Evolutionary conservation across 2,888 invertebrate genomes (phyloP).

Genomic region (Itoplectis maculator): DNA sequence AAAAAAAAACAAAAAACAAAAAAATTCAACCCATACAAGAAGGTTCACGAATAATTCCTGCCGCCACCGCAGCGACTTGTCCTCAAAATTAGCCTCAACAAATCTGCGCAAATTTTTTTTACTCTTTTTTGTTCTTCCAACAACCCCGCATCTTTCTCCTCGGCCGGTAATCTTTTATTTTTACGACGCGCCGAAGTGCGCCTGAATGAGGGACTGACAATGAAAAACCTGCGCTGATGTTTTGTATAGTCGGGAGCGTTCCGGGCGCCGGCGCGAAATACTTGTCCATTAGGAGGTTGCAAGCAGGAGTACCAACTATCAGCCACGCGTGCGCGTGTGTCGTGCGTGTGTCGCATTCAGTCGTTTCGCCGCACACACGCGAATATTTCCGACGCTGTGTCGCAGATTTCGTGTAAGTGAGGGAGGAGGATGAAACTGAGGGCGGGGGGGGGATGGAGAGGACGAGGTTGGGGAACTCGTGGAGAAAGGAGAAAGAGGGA

Average conservation of each 20-base stretch:
- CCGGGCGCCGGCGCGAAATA: constrained; percentile 38
- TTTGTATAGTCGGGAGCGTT: constrained; percentile 42
- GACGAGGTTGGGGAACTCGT: constrained; percentile 28
- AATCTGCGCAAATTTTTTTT: neutral
- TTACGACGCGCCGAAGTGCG: constrained; percentile 1
- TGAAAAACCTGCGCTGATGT: constrained; percentile 40
- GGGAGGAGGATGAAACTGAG: constrained; percentile 33
- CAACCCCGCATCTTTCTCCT: neutral
- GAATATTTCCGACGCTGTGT: neutral
- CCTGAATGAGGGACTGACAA: constrained; percentile 46
- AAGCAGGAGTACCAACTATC: constrained; percentile 49
- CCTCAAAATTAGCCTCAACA: no score
- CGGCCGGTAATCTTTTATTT: constrained; percentile 16
- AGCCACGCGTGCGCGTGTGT: constrained; percentile 45
- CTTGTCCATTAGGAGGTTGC: constrained; percentile 50
- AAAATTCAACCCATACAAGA: no score
- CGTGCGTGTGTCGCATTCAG: constrained; percentile 37
- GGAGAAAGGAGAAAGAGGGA: constrained; percentile 39
- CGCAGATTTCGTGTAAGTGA: constrained; percentile 33
- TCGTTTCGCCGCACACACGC: constrained; percentile 17
- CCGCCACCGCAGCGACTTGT: no score
- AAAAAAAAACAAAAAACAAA: no score
- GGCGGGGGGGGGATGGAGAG: constrained; percentile 36
- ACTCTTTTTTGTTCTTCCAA: neutral
- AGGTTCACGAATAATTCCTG: no score